Conservation (phyloP, 2,113 vertebrate genomes). For the Oxyruncus cristatus region DNA sequence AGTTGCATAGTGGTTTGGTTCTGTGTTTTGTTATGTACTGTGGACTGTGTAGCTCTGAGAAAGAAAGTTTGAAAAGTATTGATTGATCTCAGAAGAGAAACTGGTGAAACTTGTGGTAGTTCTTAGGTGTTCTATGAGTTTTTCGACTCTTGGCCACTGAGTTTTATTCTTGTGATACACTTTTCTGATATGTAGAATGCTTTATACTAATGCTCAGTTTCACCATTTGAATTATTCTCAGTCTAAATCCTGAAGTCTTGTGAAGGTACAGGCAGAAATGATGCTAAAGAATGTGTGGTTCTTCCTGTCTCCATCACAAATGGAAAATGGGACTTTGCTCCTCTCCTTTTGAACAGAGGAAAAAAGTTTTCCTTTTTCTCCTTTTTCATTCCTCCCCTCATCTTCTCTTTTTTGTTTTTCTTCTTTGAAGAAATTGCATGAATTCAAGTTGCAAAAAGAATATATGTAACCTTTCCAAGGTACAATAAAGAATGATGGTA, state of each 20-base stretch:
- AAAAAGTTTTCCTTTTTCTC: not conserved
- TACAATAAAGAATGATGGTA: not conserved
- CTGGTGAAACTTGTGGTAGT: not conserved
- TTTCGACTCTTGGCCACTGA: not conserved
- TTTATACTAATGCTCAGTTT: not conserved
- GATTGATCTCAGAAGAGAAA: not conserved
- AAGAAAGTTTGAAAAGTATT: not conserved
- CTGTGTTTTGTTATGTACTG: not conserved
- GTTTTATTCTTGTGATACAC: not conserved
- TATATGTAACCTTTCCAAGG: not conserved
- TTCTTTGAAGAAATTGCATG: not conserved
- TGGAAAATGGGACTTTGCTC: not conserved
- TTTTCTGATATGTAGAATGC: not conserved
- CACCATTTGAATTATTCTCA: not conserved
- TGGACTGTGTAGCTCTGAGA: not conserved
- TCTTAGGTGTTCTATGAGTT: too few relatives aligned
- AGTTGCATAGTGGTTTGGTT: not conserved
- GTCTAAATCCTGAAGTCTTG: not conserved
- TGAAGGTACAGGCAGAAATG: not conserved
- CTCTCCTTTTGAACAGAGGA: not conserved
- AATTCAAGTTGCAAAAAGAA: not conserved
- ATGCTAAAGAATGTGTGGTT: not conserved
- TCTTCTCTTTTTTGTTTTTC: too few relatives aligned
- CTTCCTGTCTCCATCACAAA: not conserved
- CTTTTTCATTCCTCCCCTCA: not conserved